Conservation (phyloP, 2,888 invertebrate genomes). For the Ganaspis brasiliensis region DNA sequence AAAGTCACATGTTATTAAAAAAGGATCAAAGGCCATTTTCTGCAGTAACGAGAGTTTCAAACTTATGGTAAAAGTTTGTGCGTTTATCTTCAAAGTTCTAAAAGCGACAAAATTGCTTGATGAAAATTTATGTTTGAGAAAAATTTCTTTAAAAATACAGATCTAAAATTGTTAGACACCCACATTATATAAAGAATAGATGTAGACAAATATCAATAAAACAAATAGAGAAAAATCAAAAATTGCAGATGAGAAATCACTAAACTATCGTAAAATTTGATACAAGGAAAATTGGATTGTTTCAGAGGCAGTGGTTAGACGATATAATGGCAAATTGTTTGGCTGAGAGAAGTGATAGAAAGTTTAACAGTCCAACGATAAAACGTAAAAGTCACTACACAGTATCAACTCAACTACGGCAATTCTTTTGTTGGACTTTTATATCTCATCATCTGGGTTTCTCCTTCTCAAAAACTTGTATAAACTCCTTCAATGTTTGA, state of each 20-base stretch:
- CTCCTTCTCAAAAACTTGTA: slow-evolving; percentile 22
- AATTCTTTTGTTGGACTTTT: slow-evolving; percentile 34
- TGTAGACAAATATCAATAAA: not conserved
- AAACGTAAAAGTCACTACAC: slow-evolving; percentile 21
- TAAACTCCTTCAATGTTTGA: not conserved
- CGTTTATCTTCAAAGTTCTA: slow-evolving; percentile 32
- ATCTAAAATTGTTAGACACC: no score
- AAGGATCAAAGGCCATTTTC: slow-evolving; percentile 26
- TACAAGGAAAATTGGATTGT: slow-evolving; percentile 62
- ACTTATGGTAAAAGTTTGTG: slow-evolving; percentile 7
- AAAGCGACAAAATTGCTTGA: not conserved
- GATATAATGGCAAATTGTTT: slow-evolving; percentile 17
- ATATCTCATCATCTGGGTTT: slow-evolving; percentile 26
- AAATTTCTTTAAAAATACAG: not conserved
- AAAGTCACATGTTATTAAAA: slow-evolving; percentile 19
- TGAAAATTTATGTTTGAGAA: slow-evolving; percentile 18
- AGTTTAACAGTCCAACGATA: slow-evolving; percentile 19
- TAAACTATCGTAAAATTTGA: slow-evolving; percentile 59
- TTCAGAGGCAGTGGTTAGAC: slow-evolving; percentile 43
- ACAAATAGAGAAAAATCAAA: not conserved
- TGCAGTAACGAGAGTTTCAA: slow-evolving; percentile 32
- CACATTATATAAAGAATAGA: no score
- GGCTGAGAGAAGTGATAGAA: slow-evolving; percentile 15
- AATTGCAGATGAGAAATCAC: slow-evolving; percentile 7
- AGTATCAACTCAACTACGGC: slow-evolving; percentile 28